Percentiles rank a stretch among this genome's conserved stretches.
These are phyloP conservation scores for Silurus lanzhouensis DNA, from an alignment of 2,797 vertebrate genomes.

Conservation along the genomic window DNA sequence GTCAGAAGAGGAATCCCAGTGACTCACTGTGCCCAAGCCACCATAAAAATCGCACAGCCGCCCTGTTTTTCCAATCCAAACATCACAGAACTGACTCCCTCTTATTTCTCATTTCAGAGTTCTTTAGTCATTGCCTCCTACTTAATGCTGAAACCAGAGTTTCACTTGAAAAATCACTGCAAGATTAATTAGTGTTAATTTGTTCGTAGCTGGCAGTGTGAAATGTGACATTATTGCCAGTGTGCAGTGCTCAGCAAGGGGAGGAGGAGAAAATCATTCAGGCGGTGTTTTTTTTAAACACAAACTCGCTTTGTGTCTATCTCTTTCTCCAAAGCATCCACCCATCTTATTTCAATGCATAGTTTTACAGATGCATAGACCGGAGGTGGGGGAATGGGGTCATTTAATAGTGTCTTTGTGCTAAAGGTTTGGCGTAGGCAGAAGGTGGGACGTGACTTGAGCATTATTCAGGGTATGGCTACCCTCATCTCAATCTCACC, in stretches of 20 bases:
- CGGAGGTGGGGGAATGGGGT: not conserved
- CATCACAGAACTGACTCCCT: constrained; percentile 20
- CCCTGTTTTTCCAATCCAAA: constrained; percentile 5
- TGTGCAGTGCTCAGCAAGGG: constrained; percentile 1
- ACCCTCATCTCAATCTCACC: constrained; percentile 52
- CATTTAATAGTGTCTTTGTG: constrained; percentile 11
- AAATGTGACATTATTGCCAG: not conserved
- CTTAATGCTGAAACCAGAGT: not conserved
- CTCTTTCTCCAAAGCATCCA: not conserved
- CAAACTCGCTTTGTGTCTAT: constrained; percentile 6
- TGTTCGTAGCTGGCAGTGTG: too few species aligned
- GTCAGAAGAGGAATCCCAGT: constrained; percentile 18
- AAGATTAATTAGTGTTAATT: not conserved
- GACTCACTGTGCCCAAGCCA: constrained; percentile 10
- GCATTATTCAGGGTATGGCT: constrained; percentile 15
- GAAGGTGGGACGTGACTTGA: constrained; percentile 2
- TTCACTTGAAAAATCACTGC: not conserved
- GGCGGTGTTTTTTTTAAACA: not conserved
- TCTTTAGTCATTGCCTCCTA: not conserved
- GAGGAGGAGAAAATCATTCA: not conserved
- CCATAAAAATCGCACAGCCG: not conserved
- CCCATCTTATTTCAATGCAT: not conserved
- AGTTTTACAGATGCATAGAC: not conserved
- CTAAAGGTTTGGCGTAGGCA: not conserved
- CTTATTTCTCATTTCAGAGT: constrained; percentile 10